A percentile compares a stretch with the other conserved stretches of the same genome.
Conservation (phyloP, 2,113 vertebrate species). For the Centrocercus urophasianus region DNA sequence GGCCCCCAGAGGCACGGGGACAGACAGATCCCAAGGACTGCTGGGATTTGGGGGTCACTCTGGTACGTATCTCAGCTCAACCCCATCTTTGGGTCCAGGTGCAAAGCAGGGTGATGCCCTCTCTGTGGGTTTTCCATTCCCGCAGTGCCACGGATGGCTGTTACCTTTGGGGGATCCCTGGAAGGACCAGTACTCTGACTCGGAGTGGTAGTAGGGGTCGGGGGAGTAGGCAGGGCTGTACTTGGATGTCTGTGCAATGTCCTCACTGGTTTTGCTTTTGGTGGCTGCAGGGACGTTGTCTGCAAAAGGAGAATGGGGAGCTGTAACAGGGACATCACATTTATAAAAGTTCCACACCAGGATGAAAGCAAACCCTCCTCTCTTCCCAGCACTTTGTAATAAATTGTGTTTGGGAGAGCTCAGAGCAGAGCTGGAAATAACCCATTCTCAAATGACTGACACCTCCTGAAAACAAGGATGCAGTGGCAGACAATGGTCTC, state of each 20-base stretch:
- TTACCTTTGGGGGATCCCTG: slow-evolving; percentile 92
- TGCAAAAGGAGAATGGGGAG: slow-evolving; percentile 62
- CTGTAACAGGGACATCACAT: neutral
- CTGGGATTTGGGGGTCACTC: neutral
- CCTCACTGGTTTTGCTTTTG: slow-evolving; percentile 97
- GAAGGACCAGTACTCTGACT: slow-evolving; percentile 91
- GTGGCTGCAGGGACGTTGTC: slow-evolving; percentile 86
- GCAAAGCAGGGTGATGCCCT: fast-evolving
- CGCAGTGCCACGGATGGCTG: fast-evolving
- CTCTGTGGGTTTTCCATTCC: neutral
- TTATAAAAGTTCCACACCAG: neutral
- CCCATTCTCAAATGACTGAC: neutral
- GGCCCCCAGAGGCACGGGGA: neutral
- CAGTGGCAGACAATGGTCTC: neutral
- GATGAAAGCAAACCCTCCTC: neutral
- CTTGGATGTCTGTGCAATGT: slow-evolving; percentile 91
- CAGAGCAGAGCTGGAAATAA: neutral
- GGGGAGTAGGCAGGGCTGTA: slow-evolving; percentile 91
- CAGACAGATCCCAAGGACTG: fast-evolving
- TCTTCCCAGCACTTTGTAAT: neutral
- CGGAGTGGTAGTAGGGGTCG: slow-evolving; percentile 88
- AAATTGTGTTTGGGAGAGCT: neutral
- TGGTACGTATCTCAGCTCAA: neutral
- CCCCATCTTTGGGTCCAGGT: neutral
- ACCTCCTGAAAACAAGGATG: neutral